Evolutionary conservation across 2,888 invertebrate species (phyloP), one percentile per base, ranked within the genome.

Genomic region (Escarpia spicata): DNA sequence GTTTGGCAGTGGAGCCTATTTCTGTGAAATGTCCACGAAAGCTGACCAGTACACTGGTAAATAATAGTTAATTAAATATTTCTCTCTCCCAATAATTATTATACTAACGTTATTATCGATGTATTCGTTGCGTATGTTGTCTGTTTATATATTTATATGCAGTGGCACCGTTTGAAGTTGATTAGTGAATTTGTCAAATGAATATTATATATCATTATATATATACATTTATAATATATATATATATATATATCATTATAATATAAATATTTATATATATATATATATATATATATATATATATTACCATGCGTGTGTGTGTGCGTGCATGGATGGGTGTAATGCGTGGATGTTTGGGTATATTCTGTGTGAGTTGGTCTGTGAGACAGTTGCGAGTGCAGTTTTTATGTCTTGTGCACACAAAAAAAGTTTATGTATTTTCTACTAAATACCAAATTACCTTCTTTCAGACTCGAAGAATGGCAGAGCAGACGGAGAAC

Each of bases 11-110:
- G 95, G 94, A 6, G 93, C 94, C 3, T 95, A 95, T 90, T 94
- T 94, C 93, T 94, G 95, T 12, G 95, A 95, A 92, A 95, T 94
- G 90, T 94, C 94, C 0, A 95, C 95, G 3, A 95, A 95, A 91
- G 94, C 95, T n/a, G 95, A 95, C 92, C 95, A 95, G 90, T 95
- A 95, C 92, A 92, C 95, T 93, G 95, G 95, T 94, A 43, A 90
- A 26, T 26, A 75, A 75, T 26, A 75, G 2, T 6, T 75, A 26
- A 75, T 6, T 75, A 26, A 75, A 26, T 19, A 19, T 75, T 19
- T n/a, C 15, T 75, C 26, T 26, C 37, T 37, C 1, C 37, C 37
- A 37, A 37, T 37, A 37, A 37, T 37, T 37, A 37, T 37, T 37
- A 37, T 37, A 37, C 37, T 37, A 37, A 37, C 37, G 37, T 37